phyloP scores from a whole-genome alignment of 2,888 invertebrate genomes.

The Petrolisthes manimaculis region DNA sequence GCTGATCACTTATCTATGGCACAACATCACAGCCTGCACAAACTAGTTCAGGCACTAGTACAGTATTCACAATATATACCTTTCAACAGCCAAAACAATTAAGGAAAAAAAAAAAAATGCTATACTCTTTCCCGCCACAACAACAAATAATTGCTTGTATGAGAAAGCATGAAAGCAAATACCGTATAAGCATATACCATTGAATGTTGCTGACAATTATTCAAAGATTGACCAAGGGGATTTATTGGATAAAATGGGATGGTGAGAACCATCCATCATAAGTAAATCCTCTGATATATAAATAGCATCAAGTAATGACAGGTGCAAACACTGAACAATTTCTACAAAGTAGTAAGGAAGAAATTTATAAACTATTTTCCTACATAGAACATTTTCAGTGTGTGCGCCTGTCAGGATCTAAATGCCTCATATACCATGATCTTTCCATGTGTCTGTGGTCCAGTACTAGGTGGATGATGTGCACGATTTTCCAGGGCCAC shows the following conservation, averaged over 20 bases:
- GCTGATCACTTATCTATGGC: conserved; percentile 59
- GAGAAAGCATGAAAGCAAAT: conserved; percentile 52
- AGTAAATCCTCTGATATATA: too few relatives aligned
- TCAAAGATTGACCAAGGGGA: conserved; percentile 31
- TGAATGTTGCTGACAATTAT: conserved; percentile 21
- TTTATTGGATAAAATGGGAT: background rate
- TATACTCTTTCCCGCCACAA: conserved; percentile 37
- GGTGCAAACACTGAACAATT: too few relatives aligned
- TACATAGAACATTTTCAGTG: too few relatives aligned
- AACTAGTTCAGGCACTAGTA: conserved; percentile 58
- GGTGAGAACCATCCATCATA: too few relatives aligned
- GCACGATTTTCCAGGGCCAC: too few relatives aligned
- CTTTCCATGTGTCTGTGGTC: too few relatives aligned
- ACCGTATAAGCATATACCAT: conserved; percentile 43
- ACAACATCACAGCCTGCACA: conserved; percentile 60
- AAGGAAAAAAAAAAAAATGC: background rate
- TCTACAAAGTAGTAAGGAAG: too few relatives aligned
- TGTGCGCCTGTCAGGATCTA: too few relatives aligned
- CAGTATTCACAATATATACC: conserved; percentile 32
- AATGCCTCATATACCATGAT: too few relatives aligned
- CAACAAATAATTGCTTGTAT: conserved; percentile 37
- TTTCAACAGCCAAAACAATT: conserved; percentile 18
- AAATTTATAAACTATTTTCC: too few relatives aligned
- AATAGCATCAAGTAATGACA: too few relatives aligned
- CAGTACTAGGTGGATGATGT: too few relatives aligned